Conservation (phyloP, 2,888 invertebrate genomes). For the Lycia hirtaria region DNA sequence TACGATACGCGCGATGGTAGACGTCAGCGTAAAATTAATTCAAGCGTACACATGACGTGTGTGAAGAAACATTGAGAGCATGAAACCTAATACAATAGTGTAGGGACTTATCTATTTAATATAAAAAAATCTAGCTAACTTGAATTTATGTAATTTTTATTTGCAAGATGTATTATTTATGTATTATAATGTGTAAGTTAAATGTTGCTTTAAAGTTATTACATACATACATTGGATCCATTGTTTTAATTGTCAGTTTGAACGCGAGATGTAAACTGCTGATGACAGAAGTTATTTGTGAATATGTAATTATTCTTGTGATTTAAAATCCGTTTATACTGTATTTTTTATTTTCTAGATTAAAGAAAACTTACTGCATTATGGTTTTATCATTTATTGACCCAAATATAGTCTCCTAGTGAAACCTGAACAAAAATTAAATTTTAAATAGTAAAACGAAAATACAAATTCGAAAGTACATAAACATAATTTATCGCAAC, state of each 20-base stretch:
- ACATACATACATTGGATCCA: constrained; percentile 71
- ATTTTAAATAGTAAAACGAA: too few relatives aligned
- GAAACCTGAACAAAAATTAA: too few relatives aligned
- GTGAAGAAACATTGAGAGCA: constrained; percentile 50
- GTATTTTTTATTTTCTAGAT: constrained; percentile 86
- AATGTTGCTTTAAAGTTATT: constrained; percentile 83
- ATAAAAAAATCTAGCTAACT: constrained; percentile 78
- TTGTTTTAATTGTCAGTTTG: constrained; percentile 79
- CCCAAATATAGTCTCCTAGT: too few relatives aligned
- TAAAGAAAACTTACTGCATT: constrained; percentile 83
- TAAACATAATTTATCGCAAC: too few relatives aligned
- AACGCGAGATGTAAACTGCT: constrained; percentile 72
- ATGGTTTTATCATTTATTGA: constrained; percentile 39
- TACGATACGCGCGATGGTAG: too few relatives aligned
- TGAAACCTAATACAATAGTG: constrained; percentile 67
- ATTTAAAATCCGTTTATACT: constrained; percentile 85
- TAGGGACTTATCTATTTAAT: constrained; percentile 79
- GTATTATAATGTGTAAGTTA: constrained; percentile 83
- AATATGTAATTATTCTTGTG: constrained; percentile 86
- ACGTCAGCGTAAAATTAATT: too few relatives aligned
- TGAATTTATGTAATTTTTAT: constrained; percentile 83
- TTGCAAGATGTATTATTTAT: constrained; percentile 85
- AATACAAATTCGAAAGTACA: too few relatives aligned
- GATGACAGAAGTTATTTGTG: constrained; percentile 81
- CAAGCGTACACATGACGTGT: constrained; percentile 15